A percentile compares a stretch with the other conserved stretches of the same genome.
Conservation (phyloP, 2,797 vertebrate genomes). For the Dendrocincla fuliginosa region DNA sequence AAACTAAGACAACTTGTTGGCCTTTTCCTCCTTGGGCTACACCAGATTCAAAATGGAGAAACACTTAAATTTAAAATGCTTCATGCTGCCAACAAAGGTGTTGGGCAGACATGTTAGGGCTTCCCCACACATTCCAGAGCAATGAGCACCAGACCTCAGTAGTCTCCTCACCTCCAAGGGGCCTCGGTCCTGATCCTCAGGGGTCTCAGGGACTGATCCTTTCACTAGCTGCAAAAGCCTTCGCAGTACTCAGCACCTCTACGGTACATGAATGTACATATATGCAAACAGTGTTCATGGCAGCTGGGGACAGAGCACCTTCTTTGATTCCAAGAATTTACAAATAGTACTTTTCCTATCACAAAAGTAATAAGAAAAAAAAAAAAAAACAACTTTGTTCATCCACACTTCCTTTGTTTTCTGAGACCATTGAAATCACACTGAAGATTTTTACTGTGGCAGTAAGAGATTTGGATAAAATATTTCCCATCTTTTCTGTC, state of each 20-base stretch:
- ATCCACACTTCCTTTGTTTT: not conserved
- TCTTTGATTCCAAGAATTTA: not conserved
- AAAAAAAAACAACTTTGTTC: not conserved
- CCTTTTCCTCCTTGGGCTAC: not conserved
- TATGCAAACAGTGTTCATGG: fast-evolving
- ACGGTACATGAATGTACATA: too few relatives aligned
- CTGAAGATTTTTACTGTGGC: not conserved
- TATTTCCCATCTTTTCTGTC: not conserved
- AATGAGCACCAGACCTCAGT: not conserved
- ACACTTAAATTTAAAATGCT: not conserved
- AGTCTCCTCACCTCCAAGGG: not conserved
- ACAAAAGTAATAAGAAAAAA: not conserved
- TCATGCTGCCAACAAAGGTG: not conserved
- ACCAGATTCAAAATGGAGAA: not conserved
- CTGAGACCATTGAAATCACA: not conserved
- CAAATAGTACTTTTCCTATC: not conserved
- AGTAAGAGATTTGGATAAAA: not conserved
- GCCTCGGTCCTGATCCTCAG: fast-evolving
- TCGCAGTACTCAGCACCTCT: fast-evolving
- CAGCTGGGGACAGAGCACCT: not conserved
- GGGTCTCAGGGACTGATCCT: not conserved
- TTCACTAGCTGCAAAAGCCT: not conserved
- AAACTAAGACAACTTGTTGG: not conserved
- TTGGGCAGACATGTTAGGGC: fast-evolving
- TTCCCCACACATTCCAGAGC: not conserved